phyloP scores from a whole-genome alignment of 1,140 invertebrate species.

The Hyles vespertilio region DNA sequence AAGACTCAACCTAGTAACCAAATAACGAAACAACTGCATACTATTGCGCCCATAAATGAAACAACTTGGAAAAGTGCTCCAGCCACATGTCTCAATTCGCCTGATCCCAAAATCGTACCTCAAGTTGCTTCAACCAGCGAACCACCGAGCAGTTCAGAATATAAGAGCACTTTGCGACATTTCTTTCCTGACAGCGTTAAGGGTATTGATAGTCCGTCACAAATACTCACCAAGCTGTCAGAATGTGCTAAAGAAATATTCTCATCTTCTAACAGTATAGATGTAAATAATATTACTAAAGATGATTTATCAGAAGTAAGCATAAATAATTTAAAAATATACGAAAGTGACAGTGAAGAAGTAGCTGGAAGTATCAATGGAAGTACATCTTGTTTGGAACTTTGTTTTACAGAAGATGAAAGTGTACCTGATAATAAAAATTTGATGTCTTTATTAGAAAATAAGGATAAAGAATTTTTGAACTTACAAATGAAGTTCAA shows the following conservation, averaged over 20 bases:
- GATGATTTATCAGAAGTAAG: conserved; percentile 65
- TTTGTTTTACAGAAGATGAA: conserved; percentile 70
- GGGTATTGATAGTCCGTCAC: conserved; percentile 62
- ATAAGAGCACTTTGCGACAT: conserved; percentile 53
- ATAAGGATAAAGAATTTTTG: conserved; percentile 62
- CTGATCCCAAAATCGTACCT: conserved; percentile 51
- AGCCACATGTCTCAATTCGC: conserved; percentile 80
- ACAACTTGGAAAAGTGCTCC: conserved; percentile 76
- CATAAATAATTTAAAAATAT: conserved; percentile 67
- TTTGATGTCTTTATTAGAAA: conserved; percentile 47
- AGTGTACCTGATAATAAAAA: conserved; percentile 51
- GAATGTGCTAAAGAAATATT: conserved; percentile 75
- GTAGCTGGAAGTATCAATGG: conserved; percentile 66
- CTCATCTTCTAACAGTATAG: conserved; percentile 62
- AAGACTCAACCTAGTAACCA: conserved; percentile 31
- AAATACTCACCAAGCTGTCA: conserved; percentile 66
- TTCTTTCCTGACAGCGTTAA: conserved; percentile 70
- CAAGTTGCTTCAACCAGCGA: conserved; percentile 58
- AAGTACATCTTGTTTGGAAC: conserved; percentile 66
- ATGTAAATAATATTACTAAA: conserved; percentile 51
- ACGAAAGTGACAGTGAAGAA: conserved; percentile 70
- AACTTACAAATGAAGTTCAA: conserved; percentile 61
- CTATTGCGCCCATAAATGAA: conserved; percentile 34
- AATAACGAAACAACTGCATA: conserved; percentile 29
- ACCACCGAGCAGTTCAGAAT: conserved; percentile 58